phyloP scores from a whole-genome alignment of 2,113 vertebrate species.

The Phasianus colchicus region DNA sequence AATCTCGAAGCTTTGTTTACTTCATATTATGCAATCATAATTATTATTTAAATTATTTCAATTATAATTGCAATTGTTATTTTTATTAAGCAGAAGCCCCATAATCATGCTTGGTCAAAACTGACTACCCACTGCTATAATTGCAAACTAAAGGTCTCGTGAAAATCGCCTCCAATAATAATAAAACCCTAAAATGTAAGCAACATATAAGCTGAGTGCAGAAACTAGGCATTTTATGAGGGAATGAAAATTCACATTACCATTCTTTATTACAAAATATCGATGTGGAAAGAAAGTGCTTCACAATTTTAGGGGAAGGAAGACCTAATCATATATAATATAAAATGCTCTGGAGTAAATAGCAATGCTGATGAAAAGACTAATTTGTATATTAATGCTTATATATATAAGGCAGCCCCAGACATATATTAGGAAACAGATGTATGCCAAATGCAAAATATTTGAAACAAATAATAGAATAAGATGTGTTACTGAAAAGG shows the following conservation, averaged over 20 bases:
- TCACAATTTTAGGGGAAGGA: background rate
- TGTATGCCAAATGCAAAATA: slow-evolving; percentile 1
- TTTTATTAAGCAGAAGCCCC: background rate
- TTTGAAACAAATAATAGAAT: background rate
- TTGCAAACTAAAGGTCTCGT: background rate
- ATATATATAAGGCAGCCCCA: background rate
- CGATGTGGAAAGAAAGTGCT: background rate
- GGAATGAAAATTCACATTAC: background rate
- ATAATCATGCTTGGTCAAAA: background rate
- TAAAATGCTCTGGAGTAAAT: background rate
- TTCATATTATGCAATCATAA: background rate
- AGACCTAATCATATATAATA: background rate
- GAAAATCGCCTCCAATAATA: background rate
- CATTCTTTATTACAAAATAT: background rate
- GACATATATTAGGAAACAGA: background rate
- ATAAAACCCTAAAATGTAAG: background rate
- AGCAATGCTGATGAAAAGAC: background rate
- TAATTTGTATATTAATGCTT: background rate
- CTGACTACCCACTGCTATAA: background rate
- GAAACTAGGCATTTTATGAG: background rate
- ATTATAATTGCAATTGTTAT: background rate
- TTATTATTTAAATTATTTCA: background rate
- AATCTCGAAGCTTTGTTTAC: background rate
- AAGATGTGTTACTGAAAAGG: background rate
- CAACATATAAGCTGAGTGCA: background rate